These are phyloP conservation scores for Myiagra hebetior DNA, from an alignment of 2,113 vertebrate genomes.

Conservation along the genomic window DNA sequence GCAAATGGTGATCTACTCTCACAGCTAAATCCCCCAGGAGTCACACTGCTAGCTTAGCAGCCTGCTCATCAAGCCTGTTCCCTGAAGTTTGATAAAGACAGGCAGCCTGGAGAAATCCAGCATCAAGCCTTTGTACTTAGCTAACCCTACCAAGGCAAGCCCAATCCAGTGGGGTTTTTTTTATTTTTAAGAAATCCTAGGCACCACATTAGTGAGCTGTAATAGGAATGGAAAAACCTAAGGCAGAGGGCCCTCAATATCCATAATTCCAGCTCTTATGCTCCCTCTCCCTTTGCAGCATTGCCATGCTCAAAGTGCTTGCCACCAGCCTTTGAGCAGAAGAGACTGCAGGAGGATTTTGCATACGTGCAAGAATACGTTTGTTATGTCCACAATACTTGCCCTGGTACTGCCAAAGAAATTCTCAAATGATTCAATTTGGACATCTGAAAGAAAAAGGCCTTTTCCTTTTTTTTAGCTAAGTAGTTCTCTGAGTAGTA, in stretches of 20 bases:
- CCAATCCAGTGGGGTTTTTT: rapidly evolving
- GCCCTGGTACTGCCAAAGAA: not conserved
- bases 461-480: not conserved
- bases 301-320: not conserved
- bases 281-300: not conserved
- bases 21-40: not conserved
- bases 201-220: not conserved
- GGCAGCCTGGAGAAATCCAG: not conserved
- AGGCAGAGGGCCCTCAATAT: not conserved
- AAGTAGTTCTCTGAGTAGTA: not conserved
- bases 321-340: not conserved
- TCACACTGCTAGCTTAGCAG: not conserved
- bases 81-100: not conserved
- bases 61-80: not conserved
- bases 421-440: not conserved
- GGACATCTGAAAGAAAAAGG: not conserved
- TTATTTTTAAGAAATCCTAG: not conserved
- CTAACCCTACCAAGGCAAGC: not conserved
- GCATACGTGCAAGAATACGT: rapidly evolving
- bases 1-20: not conserved
- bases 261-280: not conserved
- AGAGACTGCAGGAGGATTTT: not conserved
- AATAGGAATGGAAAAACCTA: not conserved
- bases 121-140: not conserved
- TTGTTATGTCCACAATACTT: not conserved